Base-by-base conservation (phyloP, 2,888 invertebrate species). In the Hofmannophila pseudospretella region DNA sequence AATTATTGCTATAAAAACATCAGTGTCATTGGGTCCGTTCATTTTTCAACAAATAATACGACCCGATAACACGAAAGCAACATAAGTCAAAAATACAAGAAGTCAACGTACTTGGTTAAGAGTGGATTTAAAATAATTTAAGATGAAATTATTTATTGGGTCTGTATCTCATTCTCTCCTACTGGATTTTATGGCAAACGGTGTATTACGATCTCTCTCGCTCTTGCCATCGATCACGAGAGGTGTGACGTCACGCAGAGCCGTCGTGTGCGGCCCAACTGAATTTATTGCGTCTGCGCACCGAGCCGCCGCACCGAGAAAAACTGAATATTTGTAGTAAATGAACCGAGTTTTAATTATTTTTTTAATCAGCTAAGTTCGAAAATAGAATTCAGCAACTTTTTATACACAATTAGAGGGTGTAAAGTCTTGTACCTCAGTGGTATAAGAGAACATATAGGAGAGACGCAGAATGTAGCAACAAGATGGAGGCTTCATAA, bases 241-340 rank as follows among this genome's bases (percentile, higher is more conserved):
- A 75, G 76, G 82, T 85, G 86, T 87, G 85, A 85, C 86, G 85
- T 86, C 85, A 85, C 79, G 81, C 84, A 70, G 82, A 69, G 84
- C 76, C 87, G 71, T 85, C 87, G 87, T 87, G 85, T 86, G 86
- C 81, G 85, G 85, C 85, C 84, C 50, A 65, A 50, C 67, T 71
- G 67, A 73, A 86, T 86, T 86, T 86, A 86, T 86, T 75, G 85
- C 84, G 78, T 70, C 74, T 77, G 80, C 79, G 75, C 81, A 80
- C 64, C 66, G 58, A 69, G 67, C 63, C 61, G 67, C 69, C 62
- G 67, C 61, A 67, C 69, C 62, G 67, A 68, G 72, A 73, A 75
- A 70, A 75, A 62, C 61, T 65, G 54, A 60, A 60, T 40, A 55
- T 63, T 64, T 64, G 7, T 27, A 27, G 11, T n/a, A 11, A 10